Percentiles rank a stretch among this genome's conserved stretches.
phyloP scores from a whole-genome alignment of 2,113 vertebrate species.

The Heloderma charlesbogerti region DNA sequence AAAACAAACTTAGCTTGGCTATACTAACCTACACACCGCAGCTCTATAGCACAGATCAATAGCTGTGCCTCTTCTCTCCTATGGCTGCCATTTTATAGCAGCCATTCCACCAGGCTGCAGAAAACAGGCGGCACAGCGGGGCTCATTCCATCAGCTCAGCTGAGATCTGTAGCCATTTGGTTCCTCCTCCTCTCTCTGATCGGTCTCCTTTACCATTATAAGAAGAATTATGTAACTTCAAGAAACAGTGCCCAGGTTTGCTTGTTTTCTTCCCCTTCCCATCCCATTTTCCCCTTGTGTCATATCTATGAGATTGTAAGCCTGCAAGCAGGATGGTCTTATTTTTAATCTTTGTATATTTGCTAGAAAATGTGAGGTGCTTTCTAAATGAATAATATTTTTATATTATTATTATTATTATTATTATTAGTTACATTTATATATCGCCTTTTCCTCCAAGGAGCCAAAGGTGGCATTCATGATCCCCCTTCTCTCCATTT shows the following conservation, averaged over 20 bases:
- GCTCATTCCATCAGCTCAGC: too few species aligned
- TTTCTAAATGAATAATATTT: background rate
- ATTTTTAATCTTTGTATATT: background rate
- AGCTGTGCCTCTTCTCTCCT: background rate
- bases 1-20: background rate
- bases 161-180: background rate
- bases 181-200: background rate
- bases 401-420: too few species aligned
- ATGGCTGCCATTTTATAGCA: background rate
- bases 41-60: background rate
- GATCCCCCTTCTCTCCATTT: too few species aligned
- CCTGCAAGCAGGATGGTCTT: background rate
- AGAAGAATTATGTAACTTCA: background rate
- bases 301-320: background rate
- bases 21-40: background rate
- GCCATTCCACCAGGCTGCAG: background rate
- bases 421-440: too few species aligned
- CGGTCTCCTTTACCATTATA: background rate
- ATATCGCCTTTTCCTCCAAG: too few species aligned
- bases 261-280: background rate
- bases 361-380: background rate
- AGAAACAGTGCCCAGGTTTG: background rate
- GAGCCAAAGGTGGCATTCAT: too few species aligned
- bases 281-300: background rate
- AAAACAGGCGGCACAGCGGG: background rate